A percentile compares a stretch with the other conserved stretches of the same genome.
Evolutionary conservation across 2,113 vertebrate species (phyloP).

Genomic region (Oncorhynchus nerka): DNA sequence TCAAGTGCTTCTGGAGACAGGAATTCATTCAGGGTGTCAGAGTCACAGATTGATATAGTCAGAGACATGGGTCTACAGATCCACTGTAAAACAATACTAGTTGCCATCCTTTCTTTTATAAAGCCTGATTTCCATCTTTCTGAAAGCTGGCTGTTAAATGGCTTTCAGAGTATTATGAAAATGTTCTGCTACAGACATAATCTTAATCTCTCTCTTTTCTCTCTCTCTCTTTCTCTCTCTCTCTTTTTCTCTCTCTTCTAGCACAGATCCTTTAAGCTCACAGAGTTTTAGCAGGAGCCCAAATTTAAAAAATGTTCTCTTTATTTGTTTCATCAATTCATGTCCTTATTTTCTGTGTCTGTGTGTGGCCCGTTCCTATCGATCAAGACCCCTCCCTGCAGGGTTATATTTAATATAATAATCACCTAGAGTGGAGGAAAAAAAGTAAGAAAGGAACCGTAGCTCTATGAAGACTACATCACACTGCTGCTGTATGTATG

Average conservation of each 20-base stretch:
- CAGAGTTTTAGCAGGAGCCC: slow-evolving; percentile 5
- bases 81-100: slow-evolving; percentile 10
- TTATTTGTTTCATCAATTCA: not conserved
- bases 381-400: slow-evolving; percentile 29
- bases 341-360: slow-evolving; percentile 7
- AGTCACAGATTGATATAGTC: no score
- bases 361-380: slow-evolving; percentile 3
- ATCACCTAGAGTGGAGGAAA: not conserved
- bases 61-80: not conserved
- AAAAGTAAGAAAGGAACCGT: no score
- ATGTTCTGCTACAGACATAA: slow-evolving; percentile 9
- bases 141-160: slow-evolving; percentile 10
- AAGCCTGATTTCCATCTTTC: slow-evolving; percentile 1
- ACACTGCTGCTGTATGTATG: no score
- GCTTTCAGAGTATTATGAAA: slow-evolving; percentile 12
- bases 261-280: slow-evolving; percentile 7
- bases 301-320: slow-evolving; percentile 3
- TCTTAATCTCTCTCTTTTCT: not conserved
- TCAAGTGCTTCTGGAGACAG: not conserved
- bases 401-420: slow-evolving; percentile 1
- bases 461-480: no score
- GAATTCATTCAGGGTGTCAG: not conserved
- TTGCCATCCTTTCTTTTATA: not conserved
- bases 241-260: not conserved
- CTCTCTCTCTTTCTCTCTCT: not conserved